Evolutionary conservation across 2,113 vertebrate species (phyloP).

Genomic region (Bostrychus sinensis): DNA sequence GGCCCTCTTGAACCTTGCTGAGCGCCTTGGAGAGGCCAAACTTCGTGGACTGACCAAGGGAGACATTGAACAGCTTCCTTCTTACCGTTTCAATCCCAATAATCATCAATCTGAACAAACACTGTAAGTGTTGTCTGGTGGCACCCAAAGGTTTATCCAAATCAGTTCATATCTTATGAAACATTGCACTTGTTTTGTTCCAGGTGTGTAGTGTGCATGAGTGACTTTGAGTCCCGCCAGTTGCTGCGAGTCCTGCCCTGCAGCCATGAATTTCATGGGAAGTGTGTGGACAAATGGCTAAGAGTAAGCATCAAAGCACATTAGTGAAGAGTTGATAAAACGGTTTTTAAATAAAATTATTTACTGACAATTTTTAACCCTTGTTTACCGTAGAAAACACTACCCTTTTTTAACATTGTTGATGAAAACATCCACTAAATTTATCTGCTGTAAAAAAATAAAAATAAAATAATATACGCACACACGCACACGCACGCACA

Average conservation of each 20-base stretch:
- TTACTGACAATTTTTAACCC: too few relatives aligned
- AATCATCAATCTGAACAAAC: slow-evolving; percentile 99
- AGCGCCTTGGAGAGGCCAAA: slow-evolving; percentile 96
- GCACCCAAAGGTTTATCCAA: not conserved
- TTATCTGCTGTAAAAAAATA: too few relatives aligned
- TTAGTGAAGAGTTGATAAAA: not conserved
- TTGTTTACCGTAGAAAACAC: too few relatives aligned
- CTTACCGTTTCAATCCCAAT: slow-evolving; percentile 97
- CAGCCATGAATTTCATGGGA: slow-evolving; percentile 98
- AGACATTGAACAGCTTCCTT: slow-evolving; percentile 98
- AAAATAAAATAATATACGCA: too few relatives aligned
- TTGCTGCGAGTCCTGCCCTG: slow-evolving; percentile 98
- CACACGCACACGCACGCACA: too few relatives aligned
- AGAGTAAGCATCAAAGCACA: slow-evolving; percentile 82
- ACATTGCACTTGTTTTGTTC: slow-evolving; percentile 28
- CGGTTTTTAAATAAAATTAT: not conserved
- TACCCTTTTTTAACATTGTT: too few relatives aligned
- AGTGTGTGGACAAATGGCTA: slow-evolving; percentile 99
- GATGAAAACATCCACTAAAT: too few relatives aligned
- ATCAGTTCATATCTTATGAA: not conserved
- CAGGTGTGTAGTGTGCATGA: slow-evolving; percentile 99
- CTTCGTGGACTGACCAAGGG: slow-evolving; percentile 94
- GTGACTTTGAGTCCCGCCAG: slow-evolving; percentile 98
- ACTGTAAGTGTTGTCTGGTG: slow-evolving; percentile 83
- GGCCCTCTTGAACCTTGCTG: slow-evolving; percentile 96